These are phyloP conservation scores for Acleris laterana DNA, from an alignment of 2,888 invertebrate species.

Conservation along the genomic window DNA sequence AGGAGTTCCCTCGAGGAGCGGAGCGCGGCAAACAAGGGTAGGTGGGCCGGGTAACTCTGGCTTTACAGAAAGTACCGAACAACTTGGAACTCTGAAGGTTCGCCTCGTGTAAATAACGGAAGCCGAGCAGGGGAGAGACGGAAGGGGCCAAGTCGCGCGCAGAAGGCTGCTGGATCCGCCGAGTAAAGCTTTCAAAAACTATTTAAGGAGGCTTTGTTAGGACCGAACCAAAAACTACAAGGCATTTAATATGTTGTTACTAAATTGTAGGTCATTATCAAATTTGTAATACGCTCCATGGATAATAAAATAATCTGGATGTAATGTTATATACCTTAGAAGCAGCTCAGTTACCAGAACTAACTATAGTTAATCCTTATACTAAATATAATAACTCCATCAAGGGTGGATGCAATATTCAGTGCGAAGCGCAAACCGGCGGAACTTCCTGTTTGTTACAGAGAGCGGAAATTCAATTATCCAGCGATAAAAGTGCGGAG, in stretches of 20 bases:
- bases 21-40: constrained; percentile 46
- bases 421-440: constrained; percentile 60
- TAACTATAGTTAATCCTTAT: constrained; percentile 49
- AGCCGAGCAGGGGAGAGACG: constrained; percentile 45
- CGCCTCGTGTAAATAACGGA: constrained; percentile 71
- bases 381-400: constrained; percentile 72
- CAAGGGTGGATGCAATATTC: constrained; percentile 67
- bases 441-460: constrained; percentile 77
- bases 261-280: constrained; percentile 23
- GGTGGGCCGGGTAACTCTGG: constrained; percentile 39
- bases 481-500: constrained; percentile 72
- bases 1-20: constrained; percentile 52
- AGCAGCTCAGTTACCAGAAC: constrained; percentile 16
- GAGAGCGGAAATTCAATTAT: constrained; percentile 81
- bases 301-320: too few relatives aligned
- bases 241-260: constrained; percentile 28
- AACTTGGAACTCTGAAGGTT: constrained; percentile 68
- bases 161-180: constrained; percentile 49
- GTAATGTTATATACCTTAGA: not conserved
- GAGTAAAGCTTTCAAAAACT: constrained; percentile 73
- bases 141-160: constrained; percentile 55
- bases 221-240: constrained; percentile 47
- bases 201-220: constrained; percentile 75
- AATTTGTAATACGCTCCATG: not conserved
- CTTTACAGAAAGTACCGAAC: constrained; percentile 57